Evolutionary conservation across 1,140 invertebrate genomes (phyloP).

Genomic region (Phocides pigmalion): DNA sequence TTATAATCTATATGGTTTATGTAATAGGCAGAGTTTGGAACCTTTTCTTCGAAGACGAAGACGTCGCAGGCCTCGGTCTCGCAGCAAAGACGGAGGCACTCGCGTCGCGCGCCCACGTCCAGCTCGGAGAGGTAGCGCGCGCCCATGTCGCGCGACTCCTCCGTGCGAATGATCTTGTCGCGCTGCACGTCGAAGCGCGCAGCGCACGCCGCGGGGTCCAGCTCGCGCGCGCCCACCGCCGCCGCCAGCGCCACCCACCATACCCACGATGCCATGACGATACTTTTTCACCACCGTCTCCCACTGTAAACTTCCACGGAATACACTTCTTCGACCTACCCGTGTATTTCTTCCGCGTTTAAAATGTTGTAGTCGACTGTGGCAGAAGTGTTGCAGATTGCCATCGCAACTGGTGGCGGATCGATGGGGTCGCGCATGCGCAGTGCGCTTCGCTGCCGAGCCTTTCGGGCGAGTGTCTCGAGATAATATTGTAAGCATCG

Average conservation of each 20-base stretch:
- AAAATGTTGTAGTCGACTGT: conserved; percentile 4
- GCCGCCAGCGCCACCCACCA: conserved; percentile 48
- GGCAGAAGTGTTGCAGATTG: conserved; percentile 24
- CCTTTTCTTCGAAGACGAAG: conserved; percentile 96
- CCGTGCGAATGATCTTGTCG: conserved; percentile 95
- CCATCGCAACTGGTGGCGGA: conserved; percentile 24
- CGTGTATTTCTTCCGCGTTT: not conserved
- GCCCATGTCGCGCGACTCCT: conserved; percentile 93
- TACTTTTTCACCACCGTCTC: not conserved
- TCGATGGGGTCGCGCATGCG: conserved; percentile 55
- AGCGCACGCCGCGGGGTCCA: conserved; percentile 78
- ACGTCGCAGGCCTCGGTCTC: conserved; percentile 94
- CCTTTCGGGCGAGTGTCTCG: not conserved
- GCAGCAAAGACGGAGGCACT: conserved; percentile 94
- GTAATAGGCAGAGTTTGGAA: conserved; percentile 54
- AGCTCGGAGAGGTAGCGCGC: conserved; percentile 94
- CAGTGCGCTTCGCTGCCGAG: not conserved
- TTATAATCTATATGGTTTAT: no score
- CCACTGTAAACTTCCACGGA: not conserved
- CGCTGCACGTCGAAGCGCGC: conserved; percentile 93
- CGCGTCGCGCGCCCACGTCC: conserved; percentile 90
- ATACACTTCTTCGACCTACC: not conserved
- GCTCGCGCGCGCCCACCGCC: conserved; percentile 61
- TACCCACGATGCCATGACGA: conserved; percentile 39
- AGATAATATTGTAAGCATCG: not conserved